Evolutionary conservation across 2,113 vertebrate genomes (phyloP).

Genomic region (Phaethon lepturus): DNA sequence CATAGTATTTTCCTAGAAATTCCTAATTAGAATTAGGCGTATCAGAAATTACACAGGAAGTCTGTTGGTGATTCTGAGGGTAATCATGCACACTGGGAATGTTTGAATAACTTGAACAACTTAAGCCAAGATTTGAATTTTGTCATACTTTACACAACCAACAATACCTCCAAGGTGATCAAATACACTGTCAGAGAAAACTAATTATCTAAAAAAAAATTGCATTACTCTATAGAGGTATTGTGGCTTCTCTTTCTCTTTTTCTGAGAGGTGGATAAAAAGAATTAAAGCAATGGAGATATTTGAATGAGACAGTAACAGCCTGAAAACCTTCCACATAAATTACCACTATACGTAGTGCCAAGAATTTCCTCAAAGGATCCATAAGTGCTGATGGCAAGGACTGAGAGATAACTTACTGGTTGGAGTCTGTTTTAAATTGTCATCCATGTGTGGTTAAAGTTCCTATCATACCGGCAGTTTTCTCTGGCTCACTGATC

Average conservation of each 20-base stretch:
- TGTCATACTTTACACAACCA: background rate
- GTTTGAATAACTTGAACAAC: background rate
- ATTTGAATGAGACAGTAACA: background rate
- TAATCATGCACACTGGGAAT: background rate
- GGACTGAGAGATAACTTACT: background rate
- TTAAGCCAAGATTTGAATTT: background rate
- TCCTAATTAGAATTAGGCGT: background rate
- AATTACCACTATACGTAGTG: fast-evolving
- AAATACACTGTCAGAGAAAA: background rate
- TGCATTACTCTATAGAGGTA: background rate
- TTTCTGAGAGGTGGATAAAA: background rate
- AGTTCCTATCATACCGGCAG: background rate
- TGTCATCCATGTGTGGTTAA: background rate
- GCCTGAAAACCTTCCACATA: background rate
- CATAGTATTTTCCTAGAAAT: background rate
- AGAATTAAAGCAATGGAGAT: background rate
- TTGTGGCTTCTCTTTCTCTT: background rate
- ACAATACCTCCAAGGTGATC: background rate
- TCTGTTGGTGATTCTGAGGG: background rate
- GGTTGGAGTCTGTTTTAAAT: background rate
- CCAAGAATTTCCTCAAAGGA: background rate
- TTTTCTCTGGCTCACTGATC: background rate
- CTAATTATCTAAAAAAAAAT: background rate
- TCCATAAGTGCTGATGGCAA: background rate
- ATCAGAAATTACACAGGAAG: background rate